A percentile compares a stretch with the other conserved stretches of the same genome.
Evolutionary conservation across 2,888 invertebrate species (phyloP).

Genomic region (Mythimna loreyi): DNA sequence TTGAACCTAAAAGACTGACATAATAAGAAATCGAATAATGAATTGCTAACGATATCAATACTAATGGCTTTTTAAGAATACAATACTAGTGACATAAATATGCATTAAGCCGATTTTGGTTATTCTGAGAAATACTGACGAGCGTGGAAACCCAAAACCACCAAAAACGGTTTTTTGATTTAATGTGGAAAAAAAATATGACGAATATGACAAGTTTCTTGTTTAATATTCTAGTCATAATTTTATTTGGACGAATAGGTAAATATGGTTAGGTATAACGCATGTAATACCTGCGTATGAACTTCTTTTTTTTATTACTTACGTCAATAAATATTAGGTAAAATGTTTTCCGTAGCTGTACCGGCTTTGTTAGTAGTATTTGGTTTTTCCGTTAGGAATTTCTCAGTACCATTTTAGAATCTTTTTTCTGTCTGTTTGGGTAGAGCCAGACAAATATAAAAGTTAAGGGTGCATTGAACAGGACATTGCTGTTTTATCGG

Average conservation of each 20-base stretch:
- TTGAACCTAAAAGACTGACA: neutral
- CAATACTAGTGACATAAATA: conserved; percentile 4
- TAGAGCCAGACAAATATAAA: too few species aligned
- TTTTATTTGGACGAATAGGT: conserved; percentile 6
- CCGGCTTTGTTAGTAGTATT: neutral
- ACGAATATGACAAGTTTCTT: conserved; percentile 1
- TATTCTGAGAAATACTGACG: neutral
- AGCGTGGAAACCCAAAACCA: conserved; percentile 40
- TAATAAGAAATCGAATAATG: neutral
- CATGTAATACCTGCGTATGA: neutral
- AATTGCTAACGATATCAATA: neutral
- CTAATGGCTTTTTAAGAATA: conserved; percentile 2
- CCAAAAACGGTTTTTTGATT: conserved; percentile 23
- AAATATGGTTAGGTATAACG: conserved; percentile 23
- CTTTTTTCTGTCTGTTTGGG: too few species aligned
- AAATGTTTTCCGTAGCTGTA: neutral
- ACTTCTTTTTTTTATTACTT: conserved; percentile 6
- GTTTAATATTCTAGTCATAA: conserved; percentile 29
- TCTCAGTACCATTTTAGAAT: neutral
- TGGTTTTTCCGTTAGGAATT: neutral
- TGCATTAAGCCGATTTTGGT: neutral
- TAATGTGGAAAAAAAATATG: conserved; percentile 26
- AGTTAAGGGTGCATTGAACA: too few species aligned
- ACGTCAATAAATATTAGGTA: neutral
- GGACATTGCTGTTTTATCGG: too few species aligned